Evolutionary conservation across 2,888 invertebrate species (phyloP), one percentile per base, ranked within the genome.

Genomic region (Drosophila buzzatii): DNA sequence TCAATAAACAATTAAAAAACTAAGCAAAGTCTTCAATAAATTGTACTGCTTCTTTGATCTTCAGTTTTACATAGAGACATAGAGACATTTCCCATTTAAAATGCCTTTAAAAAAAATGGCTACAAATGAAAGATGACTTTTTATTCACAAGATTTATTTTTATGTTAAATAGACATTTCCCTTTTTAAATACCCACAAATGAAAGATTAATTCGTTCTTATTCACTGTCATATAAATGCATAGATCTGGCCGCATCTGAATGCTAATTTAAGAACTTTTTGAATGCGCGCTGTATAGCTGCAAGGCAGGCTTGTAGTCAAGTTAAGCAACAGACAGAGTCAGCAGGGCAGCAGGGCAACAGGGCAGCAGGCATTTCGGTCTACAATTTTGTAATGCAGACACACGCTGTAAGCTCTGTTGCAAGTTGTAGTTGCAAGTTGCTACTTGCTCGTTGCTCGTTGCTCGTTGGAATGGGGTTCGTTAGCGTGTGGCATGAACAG

Each of bases 401-500:
- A 51, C 42, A 57, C 14, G 67, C 42, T 37, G 58, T 23, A 59
- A 55, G 61, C 37, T 39, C 27, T 55, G 45, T 18, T 7, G 66
- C 49, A 31, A 44, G 67, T 56, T 70, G 66, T 4, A 47, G 47
- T 27, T 49, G 47, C 47, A 31, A n/a, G 51, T 33, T 51, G 51
- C 31, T 3, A 10, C n/a, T n/a, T 27, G 23, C 23, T 2, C 8
- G 47, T 47, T 27, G 47, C n/a, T 0, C 1, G 47, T 2, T 49
- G 31, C 47, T 16, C 20, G 52, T 6, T 49, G 49, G 18, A 51
- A 51, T 7, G 14, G 51, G 33, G 52, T 73, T 76, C 65, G 76
- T 76, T 76, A 76, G 61, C 70, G 51, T 60, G 53, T 45, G 58
- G 59, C 60, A 56, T 18, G 27, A 57, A 63, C 52, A 42, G 45